These are phyloP conservation scores for Menidia beryllina DNA, from an alignment of 2,113 vertebrate genomes.

Conservation along the genomic window DNA sequence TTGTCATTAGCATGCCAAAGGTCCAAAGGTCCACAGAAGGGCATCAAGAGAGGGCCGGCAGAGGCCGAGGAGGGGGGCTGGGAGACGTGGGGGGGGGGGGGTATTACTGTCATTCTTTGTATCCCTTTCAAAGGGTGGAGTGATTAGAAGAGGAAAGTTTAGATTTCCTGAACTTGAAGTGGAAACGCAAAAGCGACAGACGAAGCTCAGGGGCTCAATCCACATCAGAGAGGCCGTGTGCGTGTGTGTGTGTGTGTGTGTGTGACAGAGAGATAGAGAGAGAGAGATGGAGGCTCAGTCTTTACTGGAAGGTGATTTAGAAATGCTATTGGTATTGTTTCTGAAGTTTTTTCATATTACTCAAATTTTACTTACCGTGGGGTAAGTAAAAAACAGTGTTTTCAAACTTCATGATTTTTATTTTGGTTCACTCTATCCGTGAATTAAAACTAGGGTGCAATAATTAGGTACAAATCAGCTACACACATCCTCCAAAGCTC, in stretches of 20 bases:
- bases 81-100: constrained; percentile 16
- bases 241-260: constrained; percentile 48
- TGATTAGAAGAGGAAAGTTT: constrained; percentile 85
- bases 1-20: constrained; percentile 83
- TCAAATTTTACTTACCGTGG: no score
- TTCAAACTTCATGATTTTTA: no score
- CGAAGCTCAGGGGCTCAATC: constrained; percentile 79
- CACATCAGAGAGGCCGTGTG: constrained; percentile 70
- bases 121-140: constrained; percentile 78
- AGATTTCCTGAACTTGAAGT: constrained; percentile 88
- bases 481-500: no score
- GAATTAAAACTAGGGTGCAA: no score
- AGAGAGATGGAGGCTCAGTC: no score
- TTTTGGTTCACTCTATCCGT: no score
- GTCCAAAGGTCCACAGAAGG: constrained; percentile 63
- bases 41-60: constrained; percentile 46
- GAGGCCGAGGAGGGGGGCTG: constrained; percentile 17
- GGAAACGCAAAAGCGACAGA: constrained; percentile 84
- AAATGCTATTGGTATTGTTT: no score
- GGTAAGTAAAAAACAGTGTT: no score
- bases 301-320: no score
- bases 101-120: constrained; percentile 83
- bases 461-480: no score
- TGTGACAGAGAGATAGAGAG: no score
- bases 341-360: no score